Conservation (phyloP, 2,113 vertebrate genomes). For the Pachyramphus minor region DNA sequence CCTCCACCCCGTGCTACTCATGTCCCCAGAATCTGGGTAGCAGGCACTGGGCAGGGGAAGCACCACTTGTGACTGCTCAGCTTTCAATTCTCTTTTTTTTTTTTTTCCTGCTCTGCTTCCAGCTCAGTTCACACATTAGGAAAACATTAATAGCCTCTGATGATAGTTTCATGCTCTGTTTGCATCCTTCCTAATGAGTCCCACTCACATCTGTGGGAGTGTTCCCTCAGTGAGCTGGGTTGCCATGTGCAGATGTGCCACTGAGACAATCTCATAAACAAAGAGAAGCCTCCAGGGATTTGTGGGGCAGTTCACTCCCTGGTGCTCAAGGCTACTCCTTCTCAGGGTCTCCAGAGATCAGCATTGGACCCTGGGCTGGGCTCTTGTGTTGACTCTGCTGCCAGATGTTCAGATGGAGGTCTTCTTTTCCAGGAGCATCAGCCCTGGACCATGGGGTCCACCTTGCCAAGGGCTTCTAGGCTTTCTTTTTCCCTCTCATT, state of each 20-base stretch:
- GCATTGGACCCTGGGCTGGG: rapidly evolving
- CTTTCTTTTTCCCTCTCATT: not conserved
- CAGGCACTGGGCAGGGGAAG: not conserved
- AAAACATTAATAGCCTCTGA: slow-evolving; percentile 30
- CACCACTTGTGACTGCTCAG: not conserved
- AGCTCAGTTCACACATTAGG: slow-evolving; percentile 14
- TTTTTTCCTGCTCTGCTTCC: slow-evolving; percentile 10
- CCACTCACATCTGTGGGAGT: not conserved
- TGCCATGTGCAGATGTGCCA: not conserved
- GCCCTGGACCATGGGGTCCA: not conserved
- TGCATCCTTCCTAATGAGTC: not conserved
- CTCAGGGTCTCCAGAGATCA: not conserved
- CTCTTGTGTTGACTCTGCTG: not conserved
- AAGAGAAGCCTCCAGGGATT: not conserved
- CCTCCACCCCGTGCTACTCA: not conserved
- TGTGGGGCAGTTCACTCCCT: not conserved
- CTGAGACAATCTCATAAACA: not conserved
- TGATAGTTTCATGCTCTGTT: slow-evolving; percentile 48
- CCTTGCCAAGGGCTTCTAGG: not conserved
- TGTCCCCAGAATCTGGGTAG: not conserved
- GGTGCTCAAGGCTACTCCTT: not conserved
- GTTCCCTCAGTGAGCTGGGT: not conserved
- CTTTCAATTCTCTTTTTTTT: not conserved
- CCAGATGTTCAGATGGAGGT: not conserved
- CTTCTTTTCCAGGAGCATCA: not conserved